Percentiles rank a stretch among this genome's conserved stretches.
phyloP scores from a whole-genome alignment of 2,113 vertebrate species.

The Ceratotherium simum region DNA sequence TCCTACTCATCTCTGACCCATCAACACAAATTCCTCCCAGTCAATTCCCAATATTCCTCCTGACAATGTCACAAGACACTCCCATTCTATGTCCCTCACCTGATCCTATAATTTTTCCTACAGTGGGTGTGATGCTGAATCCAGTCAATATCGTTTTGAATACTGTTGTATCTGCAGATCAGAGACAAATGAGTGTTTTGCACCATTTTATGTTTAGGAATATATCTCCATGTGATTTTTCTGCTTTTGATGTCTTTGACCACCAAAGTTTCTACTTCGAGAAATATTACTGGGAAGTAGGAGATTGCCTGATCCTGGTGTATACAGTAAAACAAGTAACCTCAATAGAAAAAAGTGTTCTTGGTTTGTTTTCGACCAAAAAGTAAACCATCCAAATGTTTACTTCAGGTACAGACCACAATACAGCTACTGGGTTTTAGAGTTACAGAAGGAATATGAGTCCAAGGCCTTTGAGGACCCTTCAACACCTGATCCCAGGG shows the following conservation, averaged over 20 bases:
- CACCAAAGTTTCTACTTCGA: constrained; percentile 66
- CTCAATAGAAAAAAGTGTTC: background rate
- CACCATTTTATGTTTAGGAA: background rate
- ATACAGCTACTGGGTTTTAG: constrained; percentile 53
- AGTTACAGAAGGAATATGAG: background rate
- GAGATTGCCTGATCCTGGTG: constrained; percentile 66
- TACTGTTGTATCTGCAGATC: constrained; percentile 72
- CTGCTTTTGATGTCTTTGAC: constrained; percentile 24
- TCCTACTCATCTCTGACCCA: background rate
- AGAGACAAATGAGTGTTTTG: constrained; percentile 54
- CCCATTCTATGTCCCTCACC: background rate
- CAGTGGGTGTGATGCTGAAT: constrained; percentile 70
- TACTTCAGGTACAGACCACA: constrained; percentile 35
- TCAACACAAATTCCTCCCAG: background rate
- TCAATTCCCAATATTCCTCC: background rate
- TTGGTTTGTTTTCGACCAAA: too few relatives aligned
- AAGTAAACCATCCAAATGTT: background rate
- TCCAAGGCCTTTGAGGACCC: constrained; percentile 49
- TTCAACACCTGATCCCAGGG: background rate
- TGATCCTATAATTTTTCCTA: background rate
- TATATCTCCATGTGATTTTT: too few relatives aligned
- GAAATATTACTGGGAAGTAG: constrained; percentile 78
- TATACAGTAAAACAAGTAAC: constrained; percentile 28
- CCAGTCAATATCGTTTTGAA: constrained; percentile 59
- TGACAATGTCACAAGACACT: background rate